phyloP scores from a whole-genome alignment of 30 jellyfish, hydroid and myxozoan species.

The Hydractinia echinata region DNA sequence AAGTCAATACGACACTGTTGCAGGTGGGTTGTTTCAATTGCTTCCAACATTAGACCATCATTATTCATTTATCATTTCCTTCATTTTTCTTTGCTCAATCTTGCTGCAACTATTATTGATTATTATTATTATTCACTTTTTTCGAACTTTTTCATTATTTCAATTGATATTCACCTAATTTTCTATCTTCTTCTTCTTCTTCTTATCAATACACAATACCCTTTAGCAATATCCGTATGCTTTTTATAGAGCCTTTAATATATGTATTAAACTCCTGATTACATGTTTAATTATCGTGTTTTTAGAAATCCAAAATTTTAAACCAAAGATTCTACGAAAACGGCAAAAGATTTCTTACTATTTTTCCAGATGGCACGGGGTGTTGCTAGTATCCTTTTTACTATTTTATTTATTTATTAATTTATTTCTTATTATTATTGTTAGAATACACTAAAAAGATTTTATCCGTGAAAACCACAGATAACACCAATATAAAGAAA shows the following conservation, averaged over 20 bases:
- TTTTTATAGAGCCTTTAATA: not conserved
- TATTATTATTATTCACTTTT: not conserved
- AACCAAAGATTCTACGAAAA: conserved; percentile 65
- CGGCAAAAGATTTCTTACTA: conserved; percentile 67
- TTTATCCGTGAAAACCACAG: not conserved
- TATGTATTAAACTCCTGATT: not conserved
- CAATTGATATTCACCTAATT: no score
- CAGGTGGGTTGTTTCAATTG: conserved; percentile 41
- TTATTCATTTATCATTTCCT: no score
- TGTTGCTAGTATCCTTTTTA: conserved; percentile 89
- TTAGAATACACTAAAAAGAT: not conserved
- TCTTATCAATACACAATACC: not conserved
- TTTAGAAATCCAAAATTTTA: conserved; percentile 49
- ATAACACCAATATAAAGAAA: no score
- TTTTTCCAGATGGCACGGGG: conserved; percentile 94
- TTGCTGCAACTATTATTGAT: no score
- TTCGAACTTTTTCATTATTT: not conserved
- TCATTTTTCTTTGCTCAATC: no score
- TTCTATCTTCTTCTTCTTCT: not conserved
- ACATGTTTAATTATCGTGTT: not conserved
- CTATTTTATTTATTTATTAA: no score
- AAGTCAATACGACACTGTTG: conserved; percentile 66
- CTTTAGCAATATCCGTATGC: not conserved
- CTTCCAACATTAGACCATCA: no score
- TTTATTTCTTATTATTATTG: not conserved